A percentile compares a stretch with the other conserved stretches of the same genome.
Conservation (phyloP, 2,113 vertebrate genomes). For the Macquaria ambigua region DNA sequence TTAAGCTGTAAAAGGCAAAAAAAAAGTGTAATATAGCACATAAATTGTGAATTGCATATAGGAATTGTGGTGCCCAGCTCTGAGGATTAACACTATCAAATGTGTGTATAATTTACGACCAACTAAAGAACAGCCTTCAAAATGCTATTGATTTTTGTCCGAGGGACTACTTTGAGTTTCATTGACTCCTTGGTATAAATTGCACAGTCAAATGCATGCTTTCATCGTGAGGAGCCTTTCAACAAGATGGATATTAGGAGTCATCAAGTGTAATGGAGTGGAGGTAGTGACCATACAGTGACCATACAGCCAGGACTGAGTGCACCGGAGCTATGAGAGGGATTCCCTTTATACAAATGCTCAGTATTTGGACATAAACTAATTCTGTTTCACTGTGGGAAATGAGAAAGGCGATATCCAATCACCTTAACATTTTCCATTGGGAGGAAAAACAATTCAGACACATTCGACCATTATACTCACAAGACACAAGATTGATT, state of each 20-base stretch:
- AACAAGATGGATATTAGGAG: conserved; percentile 51
- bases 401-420: conserved; percentile 5
- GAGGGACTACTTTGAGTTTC: conserved; percentile 14
- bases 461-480: conserved; percentile 22
- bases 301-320: conserved; percentile 43
- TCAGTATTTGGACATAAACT: conserved; percentile 38
- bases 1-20: background rate
- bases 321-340: conserved; percentile 25
- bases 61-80: background rate
- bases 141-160: conserved; percentile 41
- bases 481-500: conserved; percentile 32
- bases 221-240: conserved; percentile 33
- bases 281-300: conserved; percentile 32
- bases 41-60: background rate
- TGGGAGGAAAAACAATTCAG: background rate
- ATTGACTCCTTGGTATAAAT: conserved; percentile 27
- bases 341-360: conserved; percentile 27
- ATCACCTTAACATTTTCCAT: conserved; percentile 23
- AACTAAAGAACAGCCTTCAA: conserved; percentile 25
- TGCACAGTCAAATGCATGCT: conserved; percentile 27
- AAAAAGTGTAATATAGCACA: background rate
- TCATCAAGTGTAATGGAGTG: conserved; percentile 49
- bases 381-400: conserved; percentile 42
- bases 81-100: background rate
- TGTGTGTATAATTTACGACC: conserved; percentile 33